Base-by-base conservation (phyloP, 2,113 vertebrate species). In the Bubo scandiacus region DNA sequence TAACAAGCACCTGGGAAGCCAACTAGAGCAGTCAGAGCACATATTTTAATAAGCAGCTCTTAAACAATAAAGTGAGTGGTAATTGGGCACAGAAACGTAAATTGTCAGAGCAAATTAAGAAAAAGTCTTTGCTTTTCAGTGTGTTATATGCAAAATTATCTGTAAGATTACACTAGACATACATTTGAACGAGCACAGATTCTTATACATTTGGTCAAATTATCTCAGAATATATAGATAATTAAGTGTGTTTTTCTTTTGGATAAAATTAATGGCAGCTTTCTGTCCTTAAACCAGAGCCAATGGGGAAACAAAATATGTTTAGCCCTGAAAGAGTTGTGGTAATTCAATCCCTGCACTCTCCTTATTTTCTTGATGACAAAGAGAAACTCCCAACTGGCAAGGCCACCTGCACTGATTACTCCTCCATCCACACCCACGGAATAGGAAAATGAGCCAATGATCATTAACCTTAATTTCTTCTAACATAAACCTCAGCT, bases 381-480 rank as follows among this genome's bases (percentile, higher is more conserved):
- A 98, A 98, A 98, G 97, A 98, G 97, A 97, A 98, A 98, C 97
- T 98, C 98, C 98, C 98, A 98, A 97, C 95, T 98, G 97, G 97
- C 97, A 97, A 97, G 98, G 98, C 98, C 98, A 98, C 98, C 98
- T 98, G 98, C 98, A 94, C 98, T 98, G 98, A 98, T 98, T 98
- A 98, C 98, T 97, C 98, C 98, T 97, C 96, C 97, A 96, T 98
- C 98, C 98, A 98, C 98, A 98, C 98, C 97, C 98, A 98, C 97
- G 21, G 97, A 98, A 97, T 98, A 98, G 97, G 97, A 98, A 98
- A 98, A 98, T 97, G 97, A 99, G 98, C 97, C 97, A 98, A 97
- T 97, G 97, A 98, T 98, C 98, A 98, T 98, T 98, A 98, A 98
- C 97, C 98, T 97, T 98, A 97, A 98, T 98, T 98, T 98, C 97